phyloP scores from a whole-genome alignment of 30 jellyfish, hydroid and myxozoan species.

The Clytia hemisphaerica region DNA sequence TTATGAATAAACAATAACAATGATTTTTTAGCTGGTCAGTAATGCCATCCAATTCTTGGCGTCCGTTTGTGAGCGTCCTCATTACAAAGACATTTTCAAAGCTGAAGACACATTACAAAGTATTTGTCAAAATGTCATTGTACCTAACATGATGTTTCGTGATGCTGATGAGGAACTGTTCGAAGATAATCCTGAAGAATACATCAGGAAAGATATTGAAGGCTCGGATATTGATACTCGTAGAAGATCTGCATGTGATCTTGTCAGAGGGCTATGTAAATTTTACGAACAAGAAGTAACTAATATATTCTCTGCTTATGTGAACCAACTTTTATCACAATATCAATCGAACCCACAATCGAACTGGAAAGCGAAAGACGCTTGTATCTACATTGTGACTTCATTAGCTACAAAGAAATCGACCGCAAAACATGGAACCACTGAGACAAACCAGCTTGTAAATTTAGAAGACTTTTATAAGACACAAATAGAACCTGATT shows the following conservation, averaged over 20 bases:
- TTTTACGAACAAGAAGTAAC: constrained; percentile 70
- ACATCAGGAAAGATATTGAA: constrained; percentile 84
- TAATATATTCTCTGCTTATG: constrained; percentile 77
- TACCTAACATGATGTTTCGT: constrained; percentile 88
- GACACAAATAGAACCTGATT: constrained; percentile 68
- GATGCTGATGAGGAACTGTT: constrained; percentile 95
- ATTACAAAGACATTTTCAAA: constrained; percentile 76
- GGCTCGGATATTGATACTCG: constrained; percentile 95
- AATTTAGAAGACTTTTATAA: constrained; percentile 81
- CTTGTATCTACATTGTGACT: constrained; percentile 88
- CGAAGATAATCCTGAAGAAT: constrained; percentile 97
- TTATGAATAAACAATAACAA: too few relatives aligned
- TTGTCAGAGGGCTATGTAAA: constrained; percentile 92
- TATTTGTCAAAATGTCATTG: constrained; percentile 88
- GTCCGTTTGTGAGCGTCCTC: constrained; percentile 92
- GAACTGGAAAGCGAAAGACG: constrained; percentile 89
- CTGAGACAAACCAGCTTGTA: constrained; percentile 87
- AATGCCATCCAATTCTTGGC: constrained; percentile 94
- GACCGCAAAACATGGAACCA: constrained; percentile 93
- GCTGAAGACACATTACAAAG: constrained; percentile 75
- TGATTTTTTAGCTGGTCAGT: constrained; percentile 66
- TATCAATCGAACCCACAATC: constrained; percentile 45
- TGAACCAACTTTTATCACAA: constrained; percentile 56
- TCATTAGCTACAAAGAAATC: constrained; percentile 89
- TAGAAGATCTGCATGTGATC: constrained; percentile 92